Evolutionary conservation across 2,113 vertebrate species (phyloP).

Genomic region (Leiothrix lutea): DNA sequence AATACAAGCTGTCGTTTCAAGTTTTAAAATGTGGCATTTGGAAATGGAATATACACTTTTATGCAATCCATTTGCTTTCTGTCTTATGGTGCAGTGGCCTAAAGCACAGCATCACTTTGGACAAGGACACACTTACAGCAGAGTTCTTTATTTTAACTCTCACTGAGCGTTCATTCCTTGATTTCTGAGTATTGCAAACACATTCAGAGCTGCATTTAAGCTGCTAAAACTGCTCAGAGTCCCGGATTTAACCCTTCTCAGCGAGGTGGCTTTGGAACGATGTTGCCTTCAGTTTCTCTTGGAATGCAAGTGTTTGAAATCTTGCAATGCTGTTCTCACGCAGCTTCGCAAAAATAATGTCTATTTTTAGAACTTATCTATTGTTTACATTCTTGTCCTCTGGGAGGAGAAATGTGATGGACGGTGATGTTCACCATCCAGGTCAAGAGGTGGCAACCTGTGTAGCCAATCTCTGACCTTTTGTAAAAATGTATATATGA

Average conservation of each 20-base stretch:
- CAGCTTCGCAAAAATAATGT: no score
- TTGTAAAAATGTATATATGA: no score
- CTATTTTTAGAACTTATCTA: no score
- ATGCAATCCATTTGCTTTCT: background rate
- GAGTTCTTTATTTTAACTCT: background rate
- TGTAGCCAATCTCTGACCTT: no score
- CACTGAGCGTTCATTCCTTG: background rate
- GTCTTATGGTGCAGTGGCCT: background rate
- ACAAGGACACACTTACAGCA: background rate
- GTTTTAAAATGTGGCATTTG: background rate
- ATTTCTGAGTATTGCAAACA: background rate
- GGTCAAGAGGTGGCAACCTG: no score
- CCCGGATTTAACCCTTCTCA: background rate
- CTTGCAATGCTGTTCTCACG: no score
- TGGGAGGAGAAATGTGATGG: no score
- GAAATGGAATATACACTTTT: background rate
- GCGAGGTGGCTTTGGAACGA: background rate
- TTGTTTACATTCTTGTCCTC: no score
- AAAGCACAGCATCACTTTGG: background rate
- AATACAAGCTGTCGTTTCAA: background rate
- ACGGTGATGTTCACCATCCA: no score
- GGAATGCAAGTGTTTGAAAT: no score
- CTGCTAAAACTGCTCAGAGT: background rate
- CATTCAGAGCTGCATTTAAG: background rate
- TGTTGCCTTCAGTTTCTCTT: no score